A percentile compares a stretch with the other conserved stretches of the same genome.
phyloP scores from a whole-genome alignment of 2,888 invertebrate genomes.

The Anarsia innoxiella region DNA sequence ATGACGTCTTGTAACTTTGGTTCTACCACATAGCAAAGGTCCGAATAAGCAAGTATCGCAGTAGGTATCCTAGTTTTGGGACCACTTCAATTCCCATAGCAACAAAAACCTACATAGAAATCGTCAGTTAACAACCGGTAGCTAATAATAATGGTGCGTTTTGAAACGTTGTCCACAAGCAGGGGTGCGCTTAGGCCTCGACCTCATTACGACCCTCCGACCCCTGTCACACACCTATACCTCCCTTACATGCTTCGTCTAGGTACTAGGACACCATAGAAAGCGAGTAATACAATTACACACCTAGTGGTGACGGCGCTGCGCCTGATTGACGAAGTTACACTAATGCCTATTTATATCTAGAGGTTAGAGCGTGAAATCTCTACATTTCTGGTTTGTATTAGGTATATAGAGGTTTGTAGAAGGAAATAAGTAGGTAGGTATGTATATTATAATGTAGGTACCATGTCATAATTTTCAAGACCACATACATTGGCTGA shows the following conservation, averaged over 20 bases:
- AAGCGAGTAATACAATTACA: constrained; percentile 61
- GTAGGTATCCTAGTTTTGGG: no score
- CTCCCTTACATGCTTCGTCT: constrained; percentile 11
- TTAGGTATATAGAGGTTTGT: no score
- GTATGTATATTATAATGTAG: no score
- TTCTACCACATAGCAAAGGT: no score
- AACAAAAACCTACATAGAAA: background rate
- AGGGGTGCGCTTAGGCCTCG: constrained; percentile 34
- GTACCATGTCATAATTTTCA: no score
- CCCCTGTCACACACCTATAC: constrained; percentile 17
- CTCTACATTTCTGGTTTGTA: no score
- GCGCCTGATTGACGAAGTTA: constrained; percentile 11
- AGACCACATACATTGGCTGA: no score
- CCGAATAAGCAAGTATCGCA: no score
- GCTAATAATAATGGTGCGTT: constrained; percentile 7
- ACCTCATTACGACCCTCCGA: constrained; percentile 52
- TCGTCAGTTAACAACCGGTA: constrained; percentile 1
- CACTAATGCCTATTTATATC: background rate
- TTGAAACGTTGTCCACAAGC: constrained; percentile 2
- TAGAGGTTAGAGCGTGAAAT: no score
- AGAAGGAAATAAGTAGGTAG: no score
- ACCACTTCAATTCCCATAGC: no score
- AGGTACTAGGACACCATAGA: constrained; percentile 48
- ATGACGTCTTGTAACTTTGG: no score
- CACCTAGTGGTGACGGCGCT: constrained; percentile 29